A percentile compares a stretch with the other conserved stretches of the same genome.
Conservation (phyloP, 2,888 invertebrate genomes). For the Bunonema sp. region DNA sequence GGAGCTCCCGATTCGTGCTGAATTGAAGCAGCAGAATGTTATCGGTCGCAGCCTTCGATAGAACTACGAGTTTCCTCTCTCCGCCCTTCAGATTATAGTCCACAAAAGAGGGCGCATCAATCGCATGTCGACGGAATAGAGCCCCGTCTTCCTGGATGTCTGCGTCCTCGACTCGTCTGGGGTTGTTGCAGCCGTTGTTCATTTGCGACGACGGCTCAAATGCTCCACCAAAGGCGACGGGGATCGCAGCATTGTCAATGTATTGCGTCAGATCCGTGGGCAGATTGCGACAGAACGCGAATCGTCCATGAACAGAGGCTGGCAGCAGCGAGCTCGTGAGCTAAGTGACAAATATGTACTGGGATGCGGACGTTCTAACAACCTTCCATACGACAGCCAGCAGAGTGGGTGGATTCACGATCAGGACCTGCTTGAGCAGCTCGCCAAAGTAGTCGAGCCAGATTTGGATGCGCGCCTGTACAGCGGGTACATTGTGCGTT, state of each 20-base stretch:
- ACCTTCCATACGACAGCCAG: conserved; percentile 10
- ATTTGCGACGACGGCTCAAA: no score
- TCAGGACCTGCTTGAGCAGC: conserved; percentile 7
- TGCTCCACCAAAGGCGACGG: background rate
- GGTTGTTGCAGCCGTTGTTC: no score
- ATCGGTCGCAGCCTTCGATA: background rate
- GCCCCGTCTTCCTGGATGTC: no score
- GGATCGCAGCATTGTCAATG: background rate
- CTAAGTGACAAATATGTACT: background rate
- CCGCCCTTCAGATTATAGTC: no score
- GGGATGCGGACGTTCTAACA: background rate
- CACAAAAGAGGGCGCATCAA: background rate
- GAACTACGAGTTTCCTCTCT: no score
- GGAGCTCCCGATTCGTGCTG: conserved; percentile 6
- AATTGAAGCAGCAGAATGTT: conserved; percentile 4
- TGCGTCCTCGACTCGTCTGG: no score
- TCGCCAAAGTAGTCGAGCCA: conserved; percentile 10
- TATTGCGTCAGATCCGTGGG: background rate
- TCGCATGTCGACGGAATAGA: no score
- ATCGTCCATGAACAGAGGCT: background rate
- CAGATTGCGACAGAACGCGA: background rate
- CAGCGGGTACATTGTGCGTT: background rate
- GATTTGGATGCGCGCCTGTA: conserved; percentile 8
- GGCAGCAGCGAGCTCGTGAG: background rate
- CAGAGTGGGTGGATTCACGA: conserved; percentile 8